Conservation (phyloP, 1,140 invertebrate species). For the Drosophila sulfurigaster region DNA sequence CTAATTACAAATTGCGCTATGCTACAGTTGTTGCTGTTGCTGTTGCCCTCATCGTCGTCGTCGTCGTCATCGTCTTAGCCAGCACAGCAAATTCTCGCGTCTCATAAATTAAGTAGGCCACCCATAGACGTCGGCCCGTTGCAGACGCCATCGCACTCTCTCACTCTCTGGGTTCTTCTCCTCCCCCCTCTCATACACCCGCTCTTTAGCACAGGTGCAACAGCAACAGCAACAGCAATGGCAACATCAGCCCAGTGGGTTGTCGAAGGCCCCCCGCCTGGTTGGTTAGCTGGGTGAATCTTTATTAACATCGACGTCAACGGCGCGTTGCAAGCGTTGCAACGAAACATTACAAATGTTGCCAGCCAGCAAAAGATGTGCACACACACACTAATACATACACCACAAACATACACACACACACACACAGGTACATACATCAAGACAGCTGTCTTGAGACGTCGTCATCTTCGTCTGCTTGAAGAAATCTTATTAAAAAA, state of each 20-base stretch:
- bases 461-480: constrained; percentile 68
- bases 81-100: constrained; percentile 76
- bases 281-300: constrained; percentile 59
- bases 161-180: not conserved
- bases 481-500: constrained; percentile 80
- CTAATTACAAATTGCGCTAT: constrained; percentile 79
- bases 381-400: constrained; percentile 33
- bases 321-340: constrained; percentile 63
- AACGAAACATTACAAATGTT: constrained; percentile 80
- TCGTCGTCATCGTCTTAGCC: constrained; percentile 22
- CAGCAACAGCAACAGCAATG: constrained; percentile 15
- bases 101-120: constrained; percentile 82
- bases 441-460: constrained; percentile 73
- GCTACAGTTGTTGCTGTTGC: constrained; percentile 21
- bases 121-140: constrained; percentile 57
- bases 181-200: not conserved
- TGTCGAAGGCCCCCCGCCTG: constrained; percentile 44
- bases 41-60: not conserved
- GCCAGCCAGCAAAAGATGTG: constrained; percentile 51
- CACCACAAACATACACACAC: constrained; percentile 26
- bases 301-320: constrained; percentile 80
- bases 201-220: constrained; percentile 31
- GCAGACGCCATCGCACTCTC: constrained; percentile 42
- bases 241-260: constrained; percentile 54
- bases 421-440: constrained; percentile 20